Conservation (phyloP, 2,797 vertebrate genomes). For the Acanthurus lineatus region DNA sequence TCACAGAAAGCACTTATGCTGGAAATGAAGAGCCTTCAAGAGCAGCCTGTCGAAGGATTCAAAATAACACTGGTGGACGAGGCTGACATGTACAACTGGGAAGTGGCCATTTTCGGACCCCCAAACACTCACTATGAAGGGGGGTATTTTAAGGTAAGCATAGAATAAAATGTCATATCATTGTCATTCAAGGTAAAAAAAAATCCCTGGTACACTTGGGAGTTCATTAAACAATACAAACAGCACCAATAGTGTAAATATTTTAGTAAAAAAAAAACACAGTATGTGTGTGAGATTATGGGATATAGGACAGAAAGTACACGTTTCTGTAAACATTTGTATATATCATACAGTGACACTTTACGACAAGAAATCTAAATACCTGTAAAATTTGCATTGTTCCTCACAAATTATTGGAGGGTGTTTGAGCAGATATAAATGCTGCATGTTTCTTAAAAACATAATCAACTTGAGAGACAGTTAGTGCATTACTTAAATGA, state of each 20-base stretch:
- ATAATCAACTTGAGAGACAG: background rate
- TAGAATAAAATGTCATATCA: background rate
- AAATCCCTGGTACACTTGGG: background rate
- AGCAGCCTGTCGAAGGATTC: constrained; percentile 98
- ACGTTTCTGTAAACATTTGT: too few species aligned
- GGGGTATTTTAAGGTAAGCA: constrained; percentile 96
- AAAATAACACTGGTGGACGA: constrained; percentile 96
- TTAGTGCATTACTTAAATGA: background rate
- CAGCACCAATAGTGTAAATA: too few species aligned
- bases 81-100: constrained; percentile 98
- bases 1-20: constrained; percentile 96
- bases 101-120: constrained; percentile 98
- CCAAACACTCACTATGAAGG: constrained; percentile 98
- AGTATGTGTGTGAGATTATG: too few species aligned
- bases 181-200: background rate
- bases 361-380: too few species aligned
- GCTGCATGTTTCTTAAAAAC: background rate
- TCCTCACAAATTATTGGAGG: too few species aligned
- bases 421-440: too few species aligned
- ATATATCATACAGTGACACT: too few species aligned
- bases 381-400: too few species aligned
- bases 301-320: too few species aligned
- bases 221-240: background rate
- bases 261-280: too few species aligned
- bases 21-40: constrained; percentile 97